Evolutionary conservation across 2,888 invertebrate species (phyloP), one percentile per base, ranked within the genome.

Genomic region (Dryocosmus kuriphilus): DNA sequence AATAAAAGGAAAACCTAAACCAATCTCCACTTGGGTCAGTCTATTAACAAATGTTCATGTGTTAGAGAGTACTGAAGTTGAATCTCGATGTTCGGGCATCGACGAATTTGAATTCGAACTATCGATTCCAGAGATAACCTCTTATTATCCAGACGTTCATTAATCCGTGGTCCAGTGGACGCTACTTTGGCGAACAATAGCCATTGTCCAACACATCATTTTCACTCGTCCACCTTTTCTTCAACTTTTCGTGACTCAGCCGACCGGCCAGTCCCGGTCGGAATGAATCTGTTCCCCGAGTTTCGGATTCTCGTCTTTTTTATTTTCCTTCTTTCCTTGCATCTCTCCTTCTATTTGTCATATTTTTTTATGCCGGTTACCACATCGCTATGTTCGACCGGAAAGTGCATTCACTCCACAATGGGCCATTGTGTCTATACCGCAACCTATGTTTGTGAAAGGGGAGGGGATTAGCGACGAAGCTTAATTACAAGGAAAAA

Each of bases 181-280:
- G 84, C 85, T 86, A 51, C 83, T 83, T 79, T 83, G 82, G 81
- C 85, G 85, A 88, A 89, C 88, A 89, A 89, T 89, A 85, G 86
- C 89, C 87, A 89, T 90, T 90, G 89, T 90, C 89, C 89, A 82
- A 88, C 88, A 89, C 89, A 90, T 89, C 88, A 89, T 90, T 90
- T 90, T 88, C 89, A 86, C 88, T 88, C 86, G 86, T 86, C 85
- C 83, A 82, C 83, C 79, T 80, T 88, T 88, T 86, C 84, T 87
- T 86, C 83, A 83, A 80, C 84, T 79, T 80, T 79, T 81, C 79
- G 22, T 41, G 65, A 77, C 57, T 67, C 63, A 77, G 75, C 74
- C 71, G 78, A 79, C 76, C 75, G 79, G 77, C 79, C 77, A 77
- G 77, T 75, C 79, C 77, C 73, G 57, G 77, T 77, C 73, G 76